Conservation (phyloP, 1,140 invertebrate genomes). For the Caenorhabditis remanei region DNA sequence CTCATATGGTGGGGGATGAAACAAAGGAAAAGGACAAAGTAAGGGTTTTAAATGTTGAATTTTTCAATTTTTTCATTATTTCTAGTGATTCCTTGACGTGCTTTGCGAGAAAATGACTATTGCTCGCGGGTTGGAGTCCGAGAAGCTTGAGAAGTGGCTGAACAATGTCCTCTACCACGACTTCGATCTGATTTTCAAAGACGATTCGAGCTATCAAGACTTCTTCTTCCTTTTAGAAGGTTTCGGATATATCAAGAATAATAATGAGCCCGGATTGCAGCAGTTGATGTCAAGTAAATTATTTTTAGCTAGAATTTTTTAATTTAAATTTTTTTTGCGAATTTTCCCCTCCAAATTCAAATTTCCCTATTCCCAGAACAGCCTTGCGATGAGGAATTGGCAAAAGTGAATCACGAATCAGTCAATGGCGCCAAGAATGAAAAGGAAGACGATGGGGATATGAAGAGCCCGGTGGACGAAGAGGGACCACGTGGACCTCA, state of each 20-base stretch:
- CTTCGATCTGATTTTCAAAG: conserved; percentile 61
- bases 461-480: conserved; percentile 27
- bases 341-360: no score
- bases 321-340: not conserved
- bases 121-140: conserved; percentile 52
- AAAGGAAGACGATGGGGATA: conserved; percentile 51
- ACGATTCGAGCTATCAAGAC: conserved; percentile 55
- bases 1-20: conserved; percentile 36
- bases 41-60: not conserved
- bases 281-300: conserved; percentile 11
- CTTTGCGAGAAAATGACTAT: conserved; percentile 54
- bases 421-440: conserved; percentile 48
- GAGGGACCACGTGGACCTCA: conserved; percentile 52
- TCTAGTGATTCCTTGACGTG: conserved; percentile 59
- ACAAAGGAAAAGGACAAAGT: conserved; percentile 52
- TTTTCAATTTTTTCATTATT: conserved; percentile 1
- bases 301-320: not conserved
- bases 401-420: not conserved
- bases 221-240: conserved; percentile 58
- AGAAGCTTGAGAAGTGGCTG: conserved; percentile 59
- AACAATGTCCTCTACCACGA: conserved; percentile 57
- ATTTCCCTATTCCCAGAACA: not conserved
- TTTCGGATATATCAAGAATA: conserved; percentile 56
- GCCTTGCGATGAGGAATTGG: not conserved
- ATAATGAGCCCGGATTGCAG: conserved; percentile 28